phyloP scores from a whole-genome alignment of 1,140 invertebrate species.

The Lordiphosa collinella region DNA sequence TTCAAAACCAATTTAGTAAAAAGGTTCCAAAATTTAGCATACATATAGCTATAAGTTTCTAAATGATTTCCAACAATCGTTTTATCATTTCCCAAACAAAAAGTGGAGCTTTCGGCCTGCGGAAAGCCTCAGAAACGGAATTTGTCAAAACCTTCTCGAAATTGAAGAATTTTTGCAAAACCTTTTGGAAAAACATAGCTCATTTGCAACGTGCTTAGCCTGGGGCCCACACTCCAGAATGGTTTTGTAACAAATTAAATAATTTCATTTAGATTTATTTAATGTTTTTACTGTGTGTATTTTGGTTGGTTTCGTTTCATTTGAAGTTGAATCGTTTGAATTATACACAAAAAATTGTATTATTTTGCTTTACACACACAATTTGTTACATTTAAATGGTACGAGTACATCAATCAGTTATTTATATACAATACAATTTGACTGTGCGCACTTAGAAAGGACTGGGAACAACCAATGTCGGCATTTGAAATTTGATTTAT shows the following conservation, averaged over 20 bases:
- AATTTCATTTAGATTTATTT: constrained; percentile 1
- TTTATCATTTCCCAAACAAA: too few species aligned
- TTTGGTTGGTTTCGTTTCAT: neutral
- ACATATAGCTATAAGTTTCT: too few species aligned
- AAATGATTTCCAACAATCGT: too few species aligned
- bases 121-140: too few species aligned
- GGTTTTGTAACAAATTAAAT: neutral
- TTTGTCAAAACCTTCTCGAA: too few species aligned
- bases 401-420: constrained; percentile 24
- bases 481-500: constrained; percentile 20
- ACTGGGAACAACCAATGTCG: constrained; percentile 49
- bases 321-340: constrained; percentile 11
- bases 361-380: neutral
- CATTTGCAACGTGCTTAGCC: too few species aligned
- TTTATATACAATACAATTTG: constrained; percentile 15
- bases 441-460: neutral
- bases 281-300: constrained; percentile 20
- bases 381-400: constrained; percentile 3
- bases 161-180: too few species aligned
- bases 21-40: too few species aligned
- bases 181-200: too few species aligned
- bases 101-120: too few species aligned
- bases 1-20: too few species aligned
- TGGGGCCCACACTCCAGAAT: too few species aligned
- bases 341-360: constrained; percentile 17